Conservation (phyloP, 2,113 vertebrate species). For the Pyxicephalus adspersus region DNA sequence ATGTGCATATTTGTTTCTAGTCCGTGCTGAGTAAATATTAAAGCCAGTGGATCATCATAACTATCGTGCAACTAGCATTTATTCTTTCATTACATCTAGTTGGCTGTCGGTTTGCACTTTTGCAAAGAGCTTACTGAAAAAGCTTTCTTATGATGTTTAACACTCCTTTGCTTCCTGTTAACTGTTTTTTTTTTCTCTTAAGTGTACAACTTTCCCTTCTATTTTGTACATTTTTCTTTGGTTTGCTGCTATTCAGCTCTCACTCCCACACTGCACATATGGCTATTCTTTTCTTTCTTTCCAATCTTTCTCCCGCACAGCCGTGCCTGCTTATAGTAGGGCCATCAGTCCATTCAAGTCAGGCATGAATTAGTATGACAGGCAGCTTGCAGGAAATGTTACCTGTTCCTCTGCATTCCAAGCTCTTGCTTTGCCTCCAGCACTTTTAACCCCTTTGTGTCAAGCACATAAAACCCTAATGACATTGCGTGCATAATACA, state of each 20-base stretch:
- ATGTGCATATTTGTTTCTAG: no score
- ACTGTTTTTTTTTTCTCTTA: no score
- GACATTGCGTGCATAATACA: conserved; percentile 15
- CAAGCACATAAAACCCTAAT: conserved; percentile 6
- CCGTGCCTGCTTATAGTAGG: conserved; percentile 16
- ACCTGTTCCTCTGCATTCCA: conserved; percentile 53
- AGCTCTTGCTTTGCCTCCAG: conserved; percentile 29
- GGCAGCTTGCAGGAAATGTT: conserved; percentile 40
- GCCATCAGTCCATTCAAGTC: conserved; percentile 42
- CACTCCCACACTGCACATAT: background rate
- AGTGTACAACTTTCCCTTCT: background rate
- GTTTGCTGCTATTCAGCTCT: background rate
- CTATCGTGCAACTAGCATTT: no score
- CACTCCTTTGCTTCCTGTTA: no score
- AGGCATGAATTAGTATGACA: conserved; percentile 51
- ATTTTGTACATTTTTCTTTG: background rate
- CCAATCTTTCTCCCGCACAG: conserved; percentile 7
- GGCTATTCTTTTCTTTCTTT: background rate
- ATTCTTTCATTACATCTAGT: no score
- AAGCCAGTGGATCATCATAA: no score
- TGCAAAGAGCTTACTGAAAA: no score
- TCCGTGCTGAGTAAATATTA: no score
- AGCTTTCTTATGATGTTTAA: no score
- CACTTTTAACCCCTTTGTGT: conserved; percentile 27
- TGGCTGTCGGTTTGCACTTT: no score